These are phyloP conservation scores for Onychomys arenicola DNA, from an alignment of 2,797 vertebrate species.

Conservation along the genomic window DNA sequence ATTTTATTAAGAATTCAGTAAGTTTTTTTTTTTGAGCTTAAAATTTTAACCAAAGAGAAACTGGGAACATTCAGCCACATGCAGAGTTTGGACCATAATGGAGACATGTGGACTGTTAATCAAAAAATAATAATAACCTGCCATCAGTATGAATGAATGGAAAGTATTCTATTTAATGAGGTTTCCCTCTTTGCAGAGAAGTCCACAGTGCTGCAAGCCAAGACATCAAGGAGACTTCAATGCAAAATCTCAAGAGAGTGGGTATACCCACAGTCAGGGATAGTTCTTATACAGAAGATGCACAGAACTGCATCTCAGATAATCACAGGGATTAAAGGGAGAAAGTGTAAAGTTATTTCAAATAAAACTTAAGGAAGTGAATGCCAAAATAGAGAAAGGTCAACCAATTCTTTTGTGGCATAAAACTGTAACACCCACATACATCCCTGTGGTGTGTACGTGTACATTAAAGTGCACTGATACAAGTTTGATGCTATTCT, in stretches of 20 bases:
- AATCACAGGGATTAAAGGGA: neutral
- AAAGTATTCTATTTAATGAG: neutral
- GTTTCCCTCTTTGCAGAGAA: constrained; percentile 14
- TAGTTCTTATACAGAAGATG: neutral
- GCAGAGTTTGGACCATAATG: neutral
- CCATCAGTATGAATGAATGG: neutral
- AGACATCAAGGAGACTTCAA: neutral
- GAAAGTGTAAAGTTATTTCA: neutral
- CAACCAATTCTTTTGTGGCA: neutral
- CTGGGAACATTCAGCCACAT: neutral
- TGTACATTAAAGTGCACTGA: neutral
- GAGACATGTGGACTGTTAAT: neutral
- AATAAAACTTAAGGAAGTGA: constrained; percentile 10
- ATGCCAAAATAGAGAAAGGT: neutral
- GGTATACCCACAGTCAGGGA: neutral
- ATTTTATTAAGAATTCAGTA: neutral
- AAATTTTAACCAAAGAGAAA: neutral
- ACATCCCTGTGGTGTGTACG: neutral
- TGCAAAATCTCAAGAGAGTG: neutral
- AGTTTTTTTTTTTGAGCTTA: constrained; percentile 34
- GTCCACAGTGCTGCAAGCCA: neutral
- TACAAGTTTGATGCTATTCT: neutral
- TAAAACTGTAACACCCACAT: neutral
- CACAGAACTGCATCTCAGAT: neutral
- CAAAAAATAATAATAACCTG: neutral